Evolutionary conservation across 1,140 invertebrate genomes (phyloP), one percentile per base, ranked within the genome.

Genomic region (Anthonomus grandis): DNA sequence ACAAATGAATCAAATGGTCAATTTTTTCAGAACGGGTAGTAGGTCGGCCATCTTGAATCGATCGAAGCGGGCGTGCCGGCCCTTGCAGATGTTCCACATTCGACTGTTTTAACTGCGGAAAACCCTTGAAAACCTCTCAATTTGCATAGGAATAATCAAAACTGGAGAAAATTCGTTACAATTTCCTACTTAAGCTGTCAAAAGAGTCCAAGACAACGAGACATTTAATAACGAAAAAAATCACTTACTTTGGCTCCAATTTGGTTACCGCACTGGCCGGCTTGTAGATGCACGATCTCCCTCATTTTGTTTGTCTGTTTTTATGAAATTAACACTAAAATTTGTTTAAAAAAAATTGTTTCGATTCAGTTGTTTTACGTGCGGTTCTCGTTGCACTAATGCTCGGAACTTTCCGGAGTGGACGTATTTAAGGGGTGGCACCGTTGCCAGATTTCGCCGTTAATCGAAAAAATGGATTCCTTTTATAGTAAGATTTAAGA

Each of bases 211-310:
- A n/a, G 31, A 34, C 31, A 34, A n/a, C n/a, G n/a, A n/a, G n/a
- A n/a, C n/a, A n/a, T n/a, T n/a, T n/a, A n/a, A 41, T n/a, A 8
- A 17, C n/a, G 19, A 39, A 24, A 51, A 22, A 37, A 21, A 12
- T 22, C 19, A 57, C 66, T 64, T 60, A 71, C 69, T 60, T 71
- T 71, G 36, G 69, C 69, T 59, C 69, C 69, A 62, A 71, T 66
- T 57, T 71, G 90, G 79, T 93, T 93, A 64, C 90, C 90, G 78
- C 90, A 93, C 73, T 93, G 89, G 64, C 90, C 90, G 72, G 86
- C 87, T 76, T 90, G 88, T 62, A 89, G 76, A 75, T 89, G 86
- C 63, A 89, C 85, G 69, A 89, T 89, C 85, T 89, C 86, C 79
- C 86, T 86, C 86, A 89, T 55, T 55, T 55, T 55, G 15, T 44